Base-by-base conservation (phyloP, 2,113 vertebrate species). In the Carassius carassius region DNA sequence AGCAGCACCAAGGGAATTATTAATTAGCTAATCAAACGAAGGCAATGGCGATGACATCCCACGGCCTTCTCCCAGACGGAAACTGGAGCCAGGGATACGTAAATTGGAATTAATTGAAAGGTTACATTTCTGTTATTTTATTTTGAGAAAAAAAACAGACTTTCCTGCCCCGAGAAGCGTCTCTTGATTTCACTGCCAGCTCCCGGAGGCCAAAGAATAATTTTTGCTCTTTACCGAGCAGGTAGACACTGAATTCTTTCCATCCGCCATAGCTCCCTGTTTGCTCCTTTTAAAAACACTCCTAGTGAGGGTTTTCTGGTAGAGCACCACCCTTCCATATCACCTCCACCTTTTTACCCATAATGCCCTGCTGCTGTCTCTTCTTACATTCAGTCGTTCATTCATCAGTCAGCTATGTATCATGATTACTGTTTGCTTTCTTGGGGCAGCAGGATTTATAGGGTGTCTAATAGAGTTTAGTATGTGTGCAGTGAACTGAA, bases 151-250 rank as follows among this genome's bases (percentile, higher is more conserved):
- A 91, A 97, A 97, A 98, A 97, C 96, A 97, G 37, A 6, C 5
- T 41, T 41, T 41, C 37, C 37, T 7, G 70, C 93, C 91, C 90
- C 88, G 92, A 93, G 89, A 92, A 91, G 87, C 92, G 93, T 93
- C 93, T 95, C 93, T 86, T 90, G 91, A 92, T 94, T 95, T 89
- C 87, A 83, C 62, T 88, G 91, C 92, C 90, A 95, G 93, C 83
- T 92, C 90, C 94, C 93, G 92, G 92, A 90, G 90, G 89, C 92
- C 90, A 90, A 92, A 94, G 91, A 91, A 96, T 96, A 95, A 97
- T 96, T 98, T 97, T 94, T 96, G 93, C 95, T 97, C 95, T 96
- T 97, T 97, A 96, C 94, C 78, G 94, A 95, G 92, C 95, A 96
- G 95, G 95, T 96, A 96, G 95, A 95, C 94, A 93, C 93, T 94